Evolutionary conservation across 2,797 vertebrate species (phyloP).

Genomic region (Coranthus polyacanthus): DNA sequence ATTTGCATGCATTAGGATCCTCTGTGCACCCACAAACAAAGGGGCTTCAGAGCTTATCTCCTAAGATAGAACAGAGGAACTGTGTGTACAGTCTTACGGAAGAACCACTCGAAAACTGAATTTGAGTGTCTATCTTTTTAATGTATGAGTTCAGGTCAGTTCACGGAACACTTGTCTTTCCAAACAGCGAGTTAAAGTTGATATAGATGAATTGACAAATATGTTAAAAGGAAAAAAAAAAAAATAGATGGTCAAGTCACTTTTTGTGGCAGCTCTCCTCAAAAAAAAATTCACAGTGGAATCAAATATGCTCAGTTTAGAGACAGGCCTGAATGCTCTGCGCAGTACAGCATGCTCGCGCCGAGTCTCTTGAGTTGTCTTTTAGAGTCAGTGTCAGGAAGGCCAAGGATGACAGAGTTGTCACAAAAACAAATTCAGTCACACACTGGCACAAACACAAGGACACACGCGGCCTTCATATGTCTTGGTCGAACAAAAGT

Average conservation of each 20-base stretch:
- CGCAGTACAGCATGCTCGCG: constrained; percentile 42
- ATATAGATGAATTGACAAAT: constrained; percentile 57
- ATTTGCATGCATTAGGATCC: constrained; percentile 64
- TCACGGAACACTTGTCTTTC: constrained; percentile 29
- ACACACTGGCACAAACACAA: constrained; percentile 53
- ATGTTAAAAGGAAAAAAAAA: constrained; percentile 5
- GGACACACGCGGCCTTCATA: constrained; percentile 60
- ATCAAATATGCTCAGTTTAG: constrained; percentile 43
- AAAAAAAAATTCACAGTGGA: constrained; percentile 39
- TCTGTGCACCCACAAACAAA: constrained; percentile 54
- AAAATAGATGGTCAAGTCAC: constrained; percentile 33
- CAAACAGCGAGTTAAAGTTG: constrained; percentile 24
- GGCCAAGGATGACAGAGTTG: constrained; percentile 60
- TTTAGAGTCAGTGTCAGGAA: constrained; percentile 57
- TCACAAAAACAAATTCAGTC: constrained; percentile 47
- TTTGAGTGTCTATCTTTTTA: constrained; percentile 38
- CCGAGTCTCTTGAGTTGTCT: constrained; percentile 62
- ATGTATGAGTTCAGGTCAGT: constrained; percentile 33
- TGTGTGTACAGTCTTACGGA: constrained; percentile 33
- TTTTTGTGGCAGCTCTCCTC: constrained; percentile 38
- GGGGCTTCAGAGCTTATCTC: constrained; percentile 40
- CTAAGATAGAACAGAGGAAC: constrained; percentile 58
- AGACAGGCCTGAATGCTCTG: constrained; percentile 50
- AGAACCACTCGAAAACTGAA: constrained; percentile 30
- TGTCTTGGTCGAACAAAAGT: constrained; percentile 38